Evolutionary conservation across 2,888 invertebrate species (phyloP).

Genomic region (Eumerus sabulonum): DNA sequence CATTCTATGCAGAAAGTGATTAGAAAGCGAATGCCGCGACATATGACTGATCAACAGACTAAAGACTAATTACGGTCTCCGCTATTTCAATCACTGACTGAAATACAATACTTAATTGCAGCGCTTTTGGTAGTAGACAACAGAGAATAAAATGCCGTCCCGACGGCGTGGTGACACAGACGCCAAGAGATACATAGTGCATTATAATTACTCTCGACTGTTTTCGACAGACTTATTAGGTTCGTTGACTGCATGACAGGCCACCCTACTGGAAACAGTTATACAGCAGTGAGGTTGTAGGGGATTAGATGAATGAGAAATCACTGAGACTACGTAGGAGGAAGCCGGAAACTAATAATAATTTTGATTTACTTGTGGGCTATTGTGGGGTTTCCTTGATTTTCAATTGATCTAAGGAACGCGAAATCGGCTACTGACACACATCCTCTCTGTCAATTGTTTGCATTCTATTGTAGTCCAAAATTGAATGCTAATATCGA

Average conservation of each 20-base stretch:
- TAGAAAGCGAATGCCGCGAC: conserved; percentile 36
- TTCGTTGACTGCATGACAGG: conserved; percentile 34
- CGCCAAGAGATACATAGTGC: conserved; percentile 12
- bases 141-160: not conserved
- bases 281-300: not conserved
- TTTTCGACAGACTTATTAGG: conserved; percentile 36
- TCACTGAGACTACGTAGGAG: not conserved
- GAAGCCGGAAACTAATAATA: not conserved
- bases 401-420: too few relatives aligned
- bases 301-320: not conserved
- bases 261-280: not conserved
- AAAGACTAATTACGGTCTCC: not conserved
- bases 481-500: not conserved
- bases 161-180: conserved; percentile 6
- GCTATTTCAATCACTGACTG: conserved; percentile 39
- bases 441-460: too few relatives aligned
- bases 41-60: conserved; percentile 33
- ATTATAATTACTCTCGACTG: not conserved
- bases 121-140: conserved; percentile 3
- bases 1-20: conserved; percentile 43
- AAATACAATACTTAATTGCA: conserved; percentile 57
- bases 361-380: too few relatives aligned
- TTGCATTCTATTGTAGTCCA: too few relatives aligned
- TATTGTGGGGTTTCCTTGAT: too few relatives aligned
- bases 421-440: too few relatives aligned